phyloP scores from a whole-genome alignment of 2,888 invertebrate genomes.

The Heliconius charithonia region DNA sequence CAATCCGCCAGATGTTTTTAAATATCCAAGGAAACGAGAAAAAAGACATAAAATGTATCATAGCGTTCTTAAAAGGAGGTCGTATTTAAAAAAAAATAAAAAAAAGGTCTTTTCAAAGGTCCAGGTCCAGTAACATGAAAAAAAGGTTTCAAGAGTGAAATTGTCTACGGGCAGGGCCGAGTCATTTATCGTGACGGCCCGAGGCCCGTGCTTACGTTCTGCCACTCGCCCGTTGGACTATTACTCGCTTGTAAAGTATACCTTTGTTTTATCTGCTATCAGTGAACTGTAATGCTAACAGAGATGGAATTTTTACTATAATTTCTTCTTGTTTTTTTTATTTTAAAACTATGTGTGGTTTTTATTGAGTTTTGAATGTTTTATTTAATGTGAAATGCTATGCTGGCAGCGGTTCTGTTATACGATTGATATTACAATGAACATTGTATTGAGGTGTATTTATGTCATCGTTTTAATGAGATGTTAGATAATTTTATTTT shows the following conservation, averaged over 20 bases:
- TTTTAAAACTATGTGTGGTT: not conserved
- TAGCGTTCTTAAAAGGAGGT: conserved; percentile 45
- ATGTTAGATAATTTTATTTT: too few species aligned
- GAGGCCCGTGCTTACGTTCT: conserved; percentile 71
- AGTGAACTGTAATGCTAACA: conserved; percentile 38
- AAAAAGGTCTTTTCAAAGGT: conserved; percentile 68
- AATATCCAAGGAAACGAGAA: conserved; percentile 32
- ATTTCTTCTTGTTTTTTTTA: not conserved
- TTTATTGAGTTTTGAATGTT: not conserved
- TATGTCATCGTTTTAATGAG: too few species aligned
- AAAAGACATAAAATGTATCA: conserved; percentile 45
- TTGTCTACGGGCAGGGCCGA: conserved; percentile 74
- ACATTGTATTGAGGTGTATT: too few species aligned
- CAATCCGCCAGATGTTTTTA: conserved; percentile 15
- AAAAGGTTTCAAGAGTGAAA: conserved; percentile 55
- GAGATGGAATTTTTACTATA: conserved; percentile 18
- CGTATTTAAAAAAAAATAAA: conserved; percentile 58
- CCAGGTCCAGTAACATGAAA: conserved; percentile 58
- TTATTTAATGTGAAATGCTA: not conserved
- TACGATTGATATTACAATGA: not conserved
- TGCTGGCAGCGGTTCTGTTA: not conserved
- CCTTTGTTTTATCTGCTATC: conserved; percentile 45
- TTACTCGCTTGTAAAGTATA: conserved; percentile 48
- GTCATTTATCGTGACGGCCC: conserved; percentile 79
- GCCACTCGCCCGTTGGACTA: conserved; percentile 61